Conservation (phyloP, 2,113 vertebrate species). For the Castor canadensis region DNA sequence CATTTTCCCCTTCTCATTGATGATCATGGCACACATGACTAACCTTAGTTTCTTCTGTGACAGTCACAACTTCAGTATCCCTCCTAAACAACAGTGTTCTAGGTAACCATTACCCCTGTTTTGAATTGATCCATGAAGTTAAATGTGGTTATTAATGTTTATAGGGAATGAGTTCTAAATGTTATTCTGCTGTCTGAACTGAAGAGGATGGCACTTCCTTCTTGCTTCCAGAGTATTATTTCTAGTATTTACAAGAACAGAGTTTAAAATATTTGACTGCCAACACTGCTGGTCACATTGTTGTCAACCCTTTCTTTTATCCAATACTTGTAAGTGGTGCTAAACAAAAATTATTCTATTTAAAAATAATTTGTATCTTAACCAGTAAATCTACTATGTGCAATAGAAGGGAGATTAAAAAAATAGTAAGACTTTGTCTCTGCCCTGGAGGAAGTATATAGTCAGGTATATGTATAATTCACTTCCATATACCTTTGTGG, state of each 20-base stretch:
- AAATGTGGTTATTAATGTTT: not conserved
- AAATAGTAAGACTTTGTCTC: not conserved
- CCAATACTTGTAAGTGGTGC: not conserved
- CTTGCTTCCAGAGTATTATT: not conserved
- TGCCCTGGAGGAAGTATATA: not conserved
- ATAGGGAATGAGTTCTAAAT: not conserved
- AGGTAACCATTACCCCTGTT: not conserved
- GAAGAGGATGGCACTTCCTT: not conserved
- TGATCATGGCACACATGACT: not conserved
- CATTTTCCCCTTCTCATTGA: not conserved
- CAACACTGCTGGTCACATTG: not conserved
- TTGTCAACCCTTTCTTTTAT: not conserved
- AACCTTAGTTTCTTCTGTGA: not conserved
- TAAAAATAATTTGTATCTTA: not conserved
- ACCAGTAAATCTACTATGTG: not conserved
- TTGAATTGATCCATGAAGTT: not conserved
- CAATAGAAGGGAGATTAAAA: not conserved
- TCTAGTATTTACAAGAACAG: not conserved
- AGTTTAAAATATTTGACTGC: not conserved
- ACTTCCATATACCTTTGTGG: not conserved
- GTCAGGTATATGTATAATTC: not conserved
- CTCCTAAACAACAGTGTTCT: not conserved
- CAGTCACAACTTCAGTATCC: not conserved
- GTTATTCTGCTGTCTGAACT: not conserved
- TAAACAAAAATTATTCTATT: not conserved